Conservation (phyloP, 2,113 vertebrate genomes). For the Okapia johnstoni region DNA sequence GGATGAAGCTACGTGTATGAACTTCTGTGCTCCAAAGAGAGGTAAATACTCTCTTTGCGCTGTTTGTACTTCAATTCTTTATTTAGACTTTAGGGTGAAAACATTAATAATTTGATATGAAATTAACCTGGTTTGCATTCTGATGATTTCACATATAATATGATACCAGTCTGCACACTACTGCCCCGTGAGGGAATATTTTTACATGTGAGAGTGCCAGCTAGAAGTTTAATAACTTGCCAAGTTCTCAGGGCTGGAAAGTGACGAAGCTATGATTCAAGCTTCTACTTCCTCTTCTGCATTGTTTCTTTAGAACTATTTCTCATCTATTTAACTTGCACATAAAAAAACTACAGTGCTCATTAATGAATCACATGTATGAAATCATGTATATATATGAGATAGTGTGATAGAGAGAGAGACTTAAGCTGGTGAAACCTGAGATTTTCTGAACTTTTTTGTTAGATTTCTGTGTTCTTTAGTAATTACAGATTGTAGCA, state of each 20-base stretch:
- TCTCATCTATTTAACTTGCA: background rate
- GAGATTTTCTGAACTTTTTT: background rate
- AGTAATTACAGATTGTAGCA: background rate
- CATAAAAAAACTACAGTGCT: background rate
- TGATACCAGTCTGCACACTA: background rate
- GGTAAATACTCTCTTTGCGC: conserved; percentile 74
- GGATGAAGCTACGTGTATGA: conserved; percentile 80
- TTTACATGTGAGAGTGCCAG: background rate
- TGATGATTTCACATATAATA: background rate
- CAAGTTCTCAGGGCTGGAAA: background rate
- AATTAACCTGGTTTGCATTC: background rate
- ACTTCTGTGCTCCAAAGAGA: conserved; percentile 86
- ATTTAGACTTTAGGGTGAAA: background rate
- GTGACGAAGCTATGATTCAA: background rate
- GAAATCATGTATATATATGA: background rate
- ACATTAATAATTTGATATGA: background rate
- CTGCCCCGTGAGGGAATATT: background rate
- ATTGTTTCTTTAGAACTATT: background rate
- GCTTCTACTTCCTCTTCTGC: background rate
- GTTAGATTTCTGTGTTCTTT: background rate
- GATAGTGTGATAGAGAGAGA: background rate
- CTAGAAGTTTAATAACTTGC: background rate
- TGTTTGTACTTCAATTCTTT: background rate
- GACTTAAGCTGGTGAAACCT: background rate
- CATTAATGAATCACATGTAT: background rate